phyloP scores from a whole-genome alignment of 2,797 vertebrate genomes.

The Cirrhinus mrigala region DNA sequence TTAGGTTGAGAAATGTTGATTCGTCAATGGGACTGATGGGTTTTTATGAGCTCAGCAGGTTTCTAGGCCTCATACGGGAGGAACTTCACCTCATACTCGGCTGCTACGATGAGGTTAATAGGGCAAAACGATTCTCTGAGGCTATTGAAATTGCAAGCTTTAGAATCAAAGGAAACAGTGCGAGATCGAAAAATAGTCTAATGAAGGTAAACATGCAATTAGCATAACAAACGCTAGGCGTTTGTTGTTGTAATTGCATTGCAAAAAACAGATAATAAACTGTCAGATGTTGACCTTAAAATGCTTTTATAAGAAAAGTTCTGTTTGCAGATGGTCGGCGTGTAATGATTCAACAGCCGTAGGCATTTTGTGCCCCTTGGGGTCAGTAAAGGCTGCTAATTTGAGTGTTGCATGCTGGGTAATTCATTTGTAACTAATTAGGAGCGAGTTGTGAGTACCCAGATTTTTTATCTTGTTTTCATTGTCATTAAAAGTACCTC shows the following conservation, averaged over 20 bases:
- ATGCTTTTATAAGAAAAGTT: conserved; percentile 35
- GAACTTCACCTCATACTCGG: background rate
- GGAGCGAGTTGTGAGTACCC: conserved; percentile 16
- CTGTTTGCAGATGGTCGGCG: conserved; percentile 37
- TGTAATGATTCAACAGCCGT: conserved; percentile 41
- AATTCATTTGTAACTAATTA: conserved; percentile 49
- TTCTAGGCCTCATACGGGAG: background rate
- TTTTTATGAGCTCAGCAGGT: background rate
- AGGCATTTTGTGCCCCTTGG: conserved; percentile 30
- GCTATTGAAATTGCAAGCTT: background rate
- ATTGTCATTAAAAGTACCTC: conserved; percentile 22
- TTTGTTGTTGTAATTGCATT: conserved; percentile 7
- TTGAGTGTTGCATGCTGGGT: conserved; percentile 42
- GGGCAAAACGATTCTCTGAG: conserved; percentile 1
- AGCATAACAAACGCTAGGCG: background rate
- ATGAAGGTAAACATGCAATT: background rate
- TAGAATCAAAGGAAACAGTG: conserved; percentile 13
- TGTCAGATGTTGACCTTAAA: conserved; percentile 31
- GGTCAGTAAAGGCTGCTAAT: conserved; percentile 45
- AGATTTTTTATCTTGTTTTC: conserved; percentile 36
- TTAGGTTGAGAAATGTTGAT: background rate
- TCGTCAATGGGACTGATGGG: background rate
- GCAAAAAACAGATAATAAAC: background rate
- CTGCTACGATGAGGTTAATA: conserved; percentile 4
- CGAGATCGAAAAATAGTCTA: background rate